Evolutionary conservation across 2,888 invertebrate species (phyloP), one percentile per base, ranked within the genome.

Genomic region (Papilio demoleus): DNA sequence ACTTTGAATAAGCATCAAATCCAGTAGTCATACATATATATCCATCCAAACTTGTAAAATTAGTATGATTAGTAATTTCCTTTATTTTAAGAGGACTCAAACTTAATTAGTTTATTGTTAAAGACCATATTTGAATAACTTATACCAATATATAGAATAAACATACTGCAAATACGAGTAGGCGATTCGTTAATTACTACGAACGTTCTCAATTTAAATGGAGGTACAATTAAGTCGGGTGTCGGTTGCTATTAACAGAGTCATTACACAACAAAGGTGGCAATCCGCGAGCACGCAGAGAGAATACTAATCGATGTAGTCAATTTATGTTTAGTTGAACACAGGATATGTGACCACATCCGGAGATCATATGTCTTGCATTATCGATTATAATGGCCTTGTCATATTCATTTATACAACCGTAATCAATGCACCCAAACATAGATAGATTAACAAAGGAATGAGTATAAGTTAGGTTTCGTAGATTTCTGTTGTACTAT

Each of bases 281-380:
- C 45, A 63, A 58, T 36, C 34, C 40, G 47, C 50, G 27, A 2
- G 50, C 36, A 40, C 64, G 68, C 59, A 64, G 27, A 27, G 47
- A 40, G 64, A 34, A 27, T 64, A 64, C 68, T 68, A 59, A 68
- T 68, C 63, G 64, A 64, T 22, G n/a, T 34, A 31, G 59, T 61
- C 67, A 60, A 64, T 58, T 24, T 47, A 64, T 68, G 68, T 68
- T 64, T 50, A 59, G 50, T 56, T 40, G 68, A 58, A 31, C 59
- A 68, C 68, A 68, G 68, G 68, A 68, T 68, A 59, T 64, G 38
- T 59, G 59, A 59, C 59, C 68, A 45, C 58, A 68, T 68, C 68
- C 68, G 68, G 56, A 27, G 58, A 38, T 64, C 58, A 17, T 34
- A 22, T 68, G 58, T 68, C 64, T 64, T 61, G 67, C 47, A 60